Evolutionary conservation across 1,140 invertebrate species (phyloP).

Genomic region (Listronotus oregonensis): DNA sequence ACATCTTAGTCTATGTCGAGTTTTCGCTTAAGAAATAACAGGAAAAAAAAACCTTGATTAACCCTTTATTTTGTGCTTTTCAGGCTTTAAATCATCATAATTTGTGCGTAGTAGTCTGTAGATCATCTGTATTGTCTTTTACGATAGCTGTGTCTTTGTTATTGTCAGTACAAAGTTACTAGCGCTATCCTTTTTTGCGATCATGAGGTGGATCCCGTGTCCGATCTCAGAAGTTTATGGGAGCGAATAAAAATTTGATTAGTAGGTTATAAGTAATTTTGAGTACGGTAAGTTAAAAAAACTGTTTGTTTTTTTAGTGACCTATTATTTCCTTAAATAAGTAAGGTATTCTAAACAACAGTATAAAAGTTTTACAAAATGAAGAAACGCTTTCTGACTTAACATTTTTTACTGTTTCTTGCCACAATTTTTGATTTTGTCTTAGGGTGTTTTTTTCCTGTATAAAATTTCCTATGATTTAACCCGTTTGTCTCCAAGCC

Average conservation of each 20-base stretch:
- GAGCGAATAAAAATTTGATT: not conserved
- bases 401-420: too few relatives aligned
- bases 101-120: conserved; percentile 18
- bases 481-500: too few relatives aligned
- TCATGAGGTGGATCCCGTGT: not conserved
- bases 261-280: not conserved
- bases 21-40: conserved; percentile 10
- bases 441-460: not conserved
- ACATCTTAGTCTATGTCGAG: conserved; percentile 22
- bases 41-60: conserved; percentile 5
- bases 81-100: conserved; percentile 21
- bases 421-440: not conserved
- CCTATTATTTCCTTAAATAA: too few relatives aligned
- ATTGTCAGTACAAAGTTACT: not conserved
- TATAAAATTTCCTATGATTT: too few relatives aligned
- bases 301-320: too few relatives aligned
- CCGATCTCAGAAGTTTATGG: not conserved
- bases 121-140: conserved; percentile 7
- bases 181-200: conserved; percentile 11
- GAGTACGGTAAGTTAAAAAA: not conserved
- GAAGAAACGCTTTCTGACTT: too few relatives aligned
- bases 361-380: not conserved
- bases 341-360: not conserved
- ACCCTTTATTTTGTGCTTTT: conserved; percentile 21
- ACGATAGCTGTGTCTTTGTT: conserved; percentile 4